Base-by-base conservation (phyloP, 1,140 invertebrate species). In the Cotesia typhae region DNA sequence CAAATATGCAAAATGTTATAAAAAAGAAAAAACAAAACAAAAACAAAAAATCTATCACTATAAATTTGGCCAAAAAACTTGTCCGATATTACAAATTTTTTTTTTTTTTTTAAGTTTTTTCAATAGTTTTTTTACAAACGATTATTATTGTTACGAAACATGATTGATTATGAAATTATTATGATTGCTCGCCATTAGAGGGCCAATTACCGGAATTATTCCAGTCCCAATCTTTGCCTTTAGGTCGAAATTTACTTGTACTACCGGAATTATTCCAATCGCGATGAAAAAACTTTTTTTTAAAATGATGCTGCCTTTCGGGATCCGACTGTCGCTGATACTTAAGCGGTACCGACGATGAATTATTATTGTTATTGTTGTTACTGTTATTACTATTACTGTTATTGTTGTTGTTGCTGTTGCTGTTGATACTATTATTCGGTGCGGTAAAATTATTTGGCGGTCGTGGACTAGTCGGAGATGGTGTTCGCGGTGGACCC, bases 171-270 rank as follows among this genome's bases (percentile, higher is more conserved):
- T 70, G 4, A 67, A n/a, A 35, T 66, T 12, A 77, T 85, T 84
- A 85, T 51, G 82, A 83, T 74, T 84, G 81, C 60, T 85, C 84
- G 20, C 85, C 82, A 59, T 79, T 83, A 71, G 83, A 76, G 64
- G 82, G 81, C 84, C 83, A 82, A 38, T 85, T 81, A 67, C 81
- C 81, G 5, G 83, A 85, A 75, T 85, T 83, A 64, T 83, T 82
- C 89, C 92, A 93, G 83, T 93, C 90, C 92, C 92, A 93, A 77
- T 92, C 91, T 80, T 93, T 93, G 52, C 92, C 92, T 80, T 93
- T 93, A 2, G 92, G 92, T 76, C 91, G 85, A 84, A 93, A 92
- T 82, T 91, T 92, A 80, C 84, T 82, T 75, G 85, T 86, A 73
- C 83, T 88, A 85, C 85, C 85, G 83, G 89, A 88, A 88, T 79